Conservation (phyloP, 2,888 invertebrate genomes). For the Leptopilina syphax region DNA sequence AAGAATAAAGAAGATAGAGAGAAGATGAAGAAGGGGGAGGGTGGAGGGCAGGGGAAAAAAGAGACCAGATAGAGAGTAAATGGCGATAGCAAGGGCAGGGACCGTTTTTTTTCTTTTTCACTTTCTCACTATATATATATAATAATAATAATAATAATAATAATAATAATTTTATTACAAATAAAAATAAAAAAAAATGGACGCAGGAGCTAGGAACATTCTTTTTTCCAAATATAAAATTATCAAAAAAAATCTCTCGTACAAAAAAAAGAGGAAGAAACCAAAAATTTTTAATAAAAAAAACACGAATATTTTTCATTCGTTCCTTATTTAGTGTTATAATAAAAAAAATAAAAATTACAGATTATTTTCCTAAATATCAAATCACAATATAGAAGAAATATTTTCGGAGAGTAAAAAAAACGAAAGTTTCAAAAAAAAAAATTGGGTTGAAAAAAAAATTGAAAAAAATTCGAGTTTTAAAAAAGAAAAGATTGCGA, state of each 20-base stretch:
- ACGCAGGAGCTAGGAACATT: conserved; percentile 19
- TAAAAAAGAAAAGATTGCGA: conserved; percentile 5
- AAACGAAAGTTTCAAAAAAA: too few species aligned
- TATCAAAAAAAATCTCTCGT: neutral
- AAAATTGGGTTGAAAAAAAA: too few species aligned
- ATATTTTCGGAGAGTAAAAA: too few species aligned
- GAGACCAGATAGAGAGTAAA: conserved; percentile 60
- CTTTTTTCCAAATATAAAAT: neutral
- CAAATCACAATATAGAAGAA: too few species aligned
- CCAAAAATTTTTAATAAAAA: too few species aligned
- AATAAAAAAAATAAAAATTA: conserved; percentile 20
- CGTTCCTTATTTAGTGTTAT: neutral
- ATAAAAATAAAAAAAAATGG: conserved; percentile 30
- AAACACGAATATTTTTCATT: neutral
- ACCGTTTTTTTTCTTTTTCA: conserved; percentile 53
- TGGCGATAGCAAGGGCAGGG: conserved; percentile 70
- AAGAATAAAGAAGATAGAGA: conserved; percentile 54
- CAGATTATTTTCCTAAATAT: neutral
- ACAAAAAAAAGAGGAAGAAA: neutral
- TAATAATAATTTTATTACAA: conserved; percentile 42
- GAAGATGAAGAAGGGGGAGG: too few species aligned
- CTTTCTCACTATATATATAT: conserved; percentile 50
- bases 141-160: conserved; percentile 44
- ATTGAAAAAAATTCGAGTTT: neutral
- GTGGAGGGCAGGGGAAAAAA: too few species aligned